Conservation (phyloP, 2,888 invertebrate species). For the Empis livida region DNA sequence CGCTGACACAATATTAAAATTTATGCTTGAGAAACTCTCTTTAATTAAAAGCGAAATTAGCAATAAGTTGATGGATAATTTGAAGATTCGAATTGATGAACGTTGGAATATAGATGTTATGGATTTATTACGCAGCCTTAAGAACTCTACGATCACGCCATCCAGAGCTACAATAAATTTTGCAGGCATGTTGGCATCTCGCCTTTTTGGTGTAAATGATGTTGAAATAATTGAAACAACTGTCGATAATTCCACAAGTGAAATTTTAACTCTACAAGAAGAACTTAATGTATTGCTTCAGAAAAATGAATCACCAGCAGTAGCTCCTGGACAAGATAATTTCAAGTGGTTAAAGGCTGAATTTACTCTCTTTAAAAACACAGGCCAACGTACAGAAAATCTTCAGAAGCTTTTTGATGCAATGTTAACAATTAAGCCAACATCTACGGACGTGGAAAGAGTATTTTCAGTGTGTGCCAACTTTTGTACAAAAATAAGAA, state of each 20-base stretch:
- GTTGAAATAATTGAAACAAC: too few relatives aligned
- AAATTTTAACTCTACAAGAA: too few relatives aligned
- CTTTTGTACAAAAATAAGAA: too few relatives aligned
- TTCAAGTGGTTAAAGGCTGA: not conserved
- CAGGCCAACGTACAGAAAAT: not conserved
- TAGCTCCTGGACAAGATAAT: too few relatives aligned
- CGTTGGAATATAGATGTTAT: not conserved
- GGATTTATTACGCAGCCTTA: not conserved
- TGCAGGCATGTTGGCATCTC: not conserved
- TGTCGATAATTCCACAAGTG: too few relatives aligned
- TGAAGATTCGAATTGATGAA: conserved; percentile 1
- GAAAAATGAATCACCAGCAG: too few relatives aligned
- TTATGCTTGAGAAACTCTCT: too few relatives aligned
- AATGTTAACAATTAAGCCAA: not conserved
- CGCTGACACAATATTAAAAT: not conserved
- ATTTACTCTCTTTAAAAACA: not conserved
- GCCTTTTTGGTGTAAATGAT: too few relatives aligned
- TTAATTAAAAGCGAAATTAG: too few relatives aligned
- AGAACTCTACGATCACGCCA: not conserved
- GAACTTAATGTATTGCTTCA: too few relatives aligned
- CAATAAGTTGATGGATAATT: not conserved
- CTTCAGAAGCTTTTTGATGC: not conserved
- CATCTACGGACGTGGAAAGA: not conserved
- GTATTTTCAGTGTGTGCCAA: not conserved
- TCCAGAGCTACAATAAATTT: not conserved